Evolutionary conservation across 2,797 vertebrate genomes (phyloP), one percentile per base, ranked within the genome.

Genomic region (Coendou prehensilis): DNA sequence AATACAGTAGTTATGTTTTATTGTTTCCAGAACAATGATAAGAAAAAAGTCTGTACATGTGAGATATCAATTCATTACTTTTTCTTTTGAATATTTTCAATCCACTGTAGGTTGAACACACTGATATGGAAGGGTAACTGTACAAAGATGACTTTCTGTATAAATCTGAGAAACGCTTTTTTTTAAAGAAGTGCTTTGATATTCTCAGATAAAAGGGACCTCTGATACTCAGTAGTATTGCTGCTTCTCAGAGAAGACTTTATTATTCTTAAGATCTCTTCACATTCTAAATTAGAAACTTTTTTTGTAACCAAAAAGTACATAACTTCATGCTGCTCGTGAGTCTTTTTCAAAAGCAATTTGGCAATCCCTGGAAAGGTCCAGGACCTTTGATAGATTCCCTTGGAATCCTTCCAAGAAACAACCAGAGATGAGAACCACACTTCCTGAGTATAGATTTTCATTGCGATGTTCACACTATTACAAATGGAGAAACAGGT

Each of bases 261-360:
- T 81, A 22, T 81, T 88, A 33, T 64, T 94, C 26, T 57, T 94
- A 88, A 88, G 63, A 56, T 37, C 22, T 76, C 14, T 41, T 61
- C 18, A 23, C 67, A 45, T 56, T 91, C 86, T 78, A 93, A 84
- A 78, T 88, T 63, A 91, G 67, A 26, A 94, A 56, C 57, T 33
- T 57, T n/a, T 93, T 76, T 41, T 54, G 37, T 11, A 37, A 87
- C 80, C 93, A 63, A 79, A 87, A 89, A 90, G 33, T 30, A 90
- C 8, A 15, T 73, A 80, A 91, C 52, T 37, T 94, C 89, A 75
- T 6, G 23, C 4, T 30, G 64, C n/a, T 87, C 54, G 3, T 50
- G 41, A 89, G 47, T 78, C 89, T 96, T 91, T 88, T 79, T 96
- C 23, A 57, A 96, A 93, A 95, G 56, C 33, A 56, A 93, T 71